phyloP scores from a whole-genome alignment of 2,888 invertebrate species.

The Thecocarcelia acutangulata region DNA sequence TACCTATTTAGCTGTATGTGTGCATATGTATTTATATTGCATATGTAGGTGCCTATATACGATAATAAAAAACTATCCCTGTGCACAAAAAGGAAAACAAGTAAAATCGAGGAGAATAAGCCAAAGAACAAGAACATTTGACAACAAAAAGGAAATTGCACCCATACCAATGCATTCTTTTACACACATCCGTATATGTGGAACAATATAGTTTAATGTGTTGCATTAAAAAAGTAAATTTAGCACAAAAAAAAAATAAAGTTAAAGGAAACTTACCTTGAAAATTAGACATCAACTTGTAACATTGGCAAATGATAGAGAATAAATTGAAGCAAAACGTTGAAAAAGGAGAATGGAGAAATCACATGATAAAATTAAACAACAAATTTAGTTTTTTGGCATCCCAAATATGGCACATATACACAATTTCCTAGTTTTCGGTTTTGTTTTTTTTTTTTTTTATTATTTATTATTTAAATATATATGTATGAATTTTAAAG shows the following conservation, averaged over 20 bases:
- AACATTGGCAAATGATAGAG: constrained; percentile 61
- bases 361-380: constrained; percentile 56
- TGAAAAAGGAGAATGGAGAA: constrained; percentile 13
- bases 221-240: neutral
- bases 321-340: constrained; percentile 56
- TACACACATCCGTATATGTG: neutral
- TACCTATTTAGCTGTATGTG: neutral
- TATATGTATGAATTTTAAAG: neutral
- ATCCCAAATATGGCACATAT: constrained; percentile 54
- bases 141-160: too few relatives aligned
- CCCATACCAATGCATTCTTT: too few relatives aligned
- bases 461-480: constrained; percentile 4
- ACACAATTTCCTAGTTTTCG: constrained; percentile 7
- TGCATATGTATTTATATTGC: neutral
- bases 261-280: constrained; percentile 51
- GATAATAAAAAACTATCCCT: too few relatives aligned
- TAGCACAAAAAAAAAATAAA: neutral
- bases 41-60: too few relatives aligned
- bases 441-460: constrained; percentile 1
- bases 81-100: too few relatives aligned
- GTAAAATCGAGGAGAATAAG: too few relatives aligned
- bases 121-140: too few relatives aligned
- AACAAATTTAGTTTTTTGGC: constrained; percentile 42
- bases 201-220: too few relatives aligned
- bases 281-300: constrained; percentile 46